Base-by-base conservation (phyloP, 1,140 invertebrate genomes). In the Phymastichus coffea region DNA sequence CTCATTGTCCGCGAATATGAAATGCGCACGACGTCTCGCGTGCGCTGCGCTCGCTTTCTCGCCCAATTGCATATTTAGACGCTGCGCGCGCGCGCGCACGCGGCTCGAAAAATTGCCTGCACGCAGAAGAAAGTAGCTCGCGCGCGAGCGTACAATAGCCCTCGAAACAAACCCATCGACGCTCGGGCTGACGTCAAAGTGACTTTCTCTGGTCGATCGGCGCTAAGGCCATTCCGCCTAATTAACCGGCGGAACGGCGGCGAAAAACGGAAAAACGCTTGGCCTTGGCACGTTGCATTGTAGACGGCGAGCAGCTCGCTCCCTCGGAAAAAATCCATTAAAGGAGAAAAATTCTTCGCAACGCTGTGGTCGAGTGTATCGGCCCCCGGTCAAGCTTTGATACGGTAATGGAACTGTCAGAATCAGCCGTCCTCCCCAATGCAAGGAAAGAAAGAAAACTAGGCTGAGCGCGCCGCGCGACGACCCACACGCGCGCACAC, bases 381-480 rank as follows among this genome's bases (percentile, higher is more conserved):
- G 55, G 17, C 14, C 43, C 22, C 43, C 22, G 47, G 55, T 23
- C 54, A 59, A 35, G 49, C 59, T 73, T 69, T 69, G 72, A 77
- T 74, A 69, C 73, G 73, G 71, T 77, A 76, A 79, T 77, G 72
- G 73, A 77, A 76, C 75, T 77, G 77, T 77, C 75, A 77, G 75
- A 74, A 69, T 71, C 68, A 70, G 63, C 66, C 64, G 23, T 46
- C 22, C 33, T 48, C 40, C 54, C 56, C 19, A 52, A 54, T 14
- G 28, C 17, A 44, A 14, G 41, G 22, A 22, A 8, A 12, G 23
- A 15, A 19, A 44, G 37, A 49, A 49, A 49, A 49, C 28, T 49
- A 30, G 47, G 47, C 8, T 33, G 12, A 35, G 6, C 14, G 26
- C 15, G 14, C 28, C n/a, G n/a, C n/a, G n/a, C n/a, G n/a, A n/a